Evolutionary conservation across 2,888 invertebrate genomes (phyloP).

Genomic region (Athalia cordata): DNA sequence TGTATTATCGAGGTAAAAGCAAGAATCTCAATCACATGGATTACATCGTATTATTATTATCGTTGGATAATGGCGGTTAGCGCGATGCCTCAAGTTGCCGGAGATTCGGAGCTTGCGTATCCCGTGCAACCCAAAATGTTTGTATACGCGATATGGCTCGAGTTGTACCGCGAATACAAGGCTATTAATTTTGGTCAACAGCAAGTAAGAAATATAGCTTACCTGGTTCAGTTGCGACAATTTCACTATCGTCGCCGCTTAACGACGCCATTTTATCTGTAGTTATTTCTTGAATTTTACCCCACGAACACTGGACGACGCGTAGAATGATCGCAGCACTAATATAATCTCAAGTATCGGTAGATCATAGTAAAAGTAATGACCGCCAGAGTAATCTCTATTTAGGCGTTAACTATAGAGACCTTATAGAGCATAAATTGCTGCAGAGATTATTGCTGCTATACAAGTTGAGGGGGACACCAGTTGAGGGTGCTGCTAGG

Average conservation of each 20-base stretch:
- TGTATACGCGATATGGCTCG: constrained; percentile 2
- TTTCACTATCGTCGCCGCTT: constrained; percentile 69
- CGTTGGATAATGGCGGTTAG: constrained; percentile 32
- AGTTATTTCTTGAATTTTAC: not conserved
- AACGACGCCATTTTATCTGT: constrained; percentile 66
- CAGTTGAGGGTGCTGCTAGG: no score
- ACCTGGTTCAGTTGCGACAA: constrained; percentile 65
- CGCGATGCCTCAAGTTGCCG: constrained; percentile 16
- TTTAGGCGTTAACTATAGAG: no score
- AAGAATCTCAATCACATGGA: constrained; percentile 33
- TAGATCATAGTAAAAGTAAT: no score
- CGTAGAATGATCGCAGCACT: no score
- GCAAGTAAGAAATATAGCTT: constrained; percentile 37
- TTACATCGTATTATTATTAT: constrained; percentile 14
- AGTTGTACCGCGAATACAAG: constrained; percentile 1
- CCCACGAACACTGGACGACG: no score
- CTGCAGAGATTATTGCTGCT: no score
- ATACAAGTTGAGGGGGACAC: no score
- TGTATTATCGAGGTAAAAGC: not conserved
- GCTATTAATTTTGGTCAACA: constrained; percentile 10
- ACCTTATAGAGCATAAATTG: no score
- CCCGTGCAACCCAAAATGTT: constrained; percentile 16
- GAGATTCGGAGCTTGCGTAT: not conserved
- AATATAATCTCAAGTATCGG: no score
- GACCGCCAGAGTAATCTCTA: no score